A percentile compares a stretch with the other conserved stretches of the same genome.
These are phyloP conservation scores for Polia nebulosa DNA, from an alignment of 2,888 invertebrate species.

Conservation along the genomic window DNA sequence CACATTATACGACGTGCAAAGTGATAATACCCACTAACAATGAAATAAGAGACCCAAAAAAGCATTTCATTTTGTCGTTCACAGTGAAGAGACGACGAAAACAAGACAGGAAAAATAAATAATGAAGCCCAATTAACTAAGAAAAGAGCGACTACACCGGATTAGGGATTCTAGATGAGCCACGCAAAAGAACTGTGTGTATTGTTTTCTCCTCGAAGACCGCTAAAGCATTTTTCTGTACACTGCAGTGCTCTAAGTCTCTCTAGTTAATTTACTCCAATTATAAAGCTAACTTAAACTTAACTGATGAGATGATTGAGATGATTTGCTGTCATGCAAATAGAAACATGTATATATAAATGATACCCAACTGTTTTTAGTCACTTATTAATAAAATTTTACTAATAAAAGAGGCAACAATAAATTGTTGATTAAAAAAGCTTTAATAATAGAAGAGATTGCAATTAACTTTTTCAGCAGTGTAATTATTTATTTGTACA, in stretches of 20 bases:
- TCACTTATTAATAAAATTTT: neutral
- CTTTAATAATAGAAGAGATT: neutral
- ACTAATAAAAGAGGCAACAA: neutral
- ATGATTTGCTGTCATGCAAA: too few species aligned
- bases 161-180: slow-evolving; percentile 51
- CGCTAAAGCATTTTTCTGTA: neutral
- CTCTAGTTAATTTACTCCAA: neutral
- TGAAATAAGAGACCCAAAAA: slow-evolving; percentile 71
- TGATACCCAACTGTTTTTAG: neutral
- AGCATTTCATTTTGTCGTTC: slow-evolving; percentile 77
- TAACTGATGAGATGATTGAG: neutral
- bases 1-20: slow-evolving; percentile 46
- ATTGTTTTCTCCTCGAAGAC: neutral
- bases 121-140: slow-evolving; percentile 82
- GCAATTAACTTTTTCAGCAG: neutral
- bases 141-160: slow-evolving; percentile 70
- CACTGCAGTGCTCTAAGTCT: neutral
- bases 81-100: slow-evolving; percentile 75
- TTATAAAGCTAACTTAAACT: neutral
- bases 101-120: slow-evolving; percentile 79
- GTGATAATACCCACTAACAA: slow-evolving; percentile 67
- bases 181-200: slow-evolving; percentile 7
- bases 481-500: neutral
- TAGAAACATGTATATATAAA: neutral
- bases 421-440: slow-evolving; percentile 6